Evolutionary conservation across 2,797 vertebrate species (phyloP), one percentile per base, ranked within the genome.

Genomic region (Platyrinchus mystaceus): DNA sequence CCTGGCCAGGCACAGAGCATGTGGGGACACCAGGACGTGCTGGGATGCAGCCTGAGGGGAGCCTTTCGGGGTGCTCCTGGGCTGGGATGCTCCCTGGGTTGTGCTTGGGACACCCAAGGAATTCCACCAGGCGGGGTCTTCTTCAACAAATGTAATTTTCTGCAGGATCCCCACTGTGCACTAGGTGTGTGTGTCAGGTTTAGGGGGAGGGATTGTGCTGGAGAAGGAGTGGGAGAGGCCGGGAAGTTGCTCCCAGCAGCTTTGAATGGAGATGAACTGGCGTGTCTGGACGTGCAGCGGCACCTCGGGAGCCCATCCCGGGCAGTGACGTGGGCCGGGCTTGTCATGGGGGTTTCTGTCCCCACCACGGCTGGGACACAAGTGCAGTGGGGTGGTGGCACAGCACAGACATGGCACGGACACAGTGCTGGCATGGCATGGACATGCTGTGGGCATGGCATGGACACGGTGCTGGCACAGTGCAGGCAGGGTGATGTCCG

Each of bases 361-460:
- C 56, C 47, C 84, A 24, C 22, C 20, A 0, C 1, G 0, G 0
- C 49, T 0, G 5, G 50, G 50, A 36, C 5, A 2, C 1, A 0
- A 6, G 20, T 0, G 1, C 28, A 22, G 41, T 17, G 32, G 8
- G 49, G 60, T 36, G 32, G 59, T 60, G 59, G 41, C 46, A 64
- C 3, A 0, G 50, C 10, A 10, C 2, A 0, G 52, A 15, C 17
- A 2, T 5, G 14, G 55, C 55, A 58, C 6, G 23, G 23, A 36
- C 5, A 27, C 4, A 1, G 49, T 10, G 30, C 6, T 12, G 63
- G 2, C 43, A n/a, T 14, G 1, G 75, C 24, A 3, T 3, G 7
- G 52, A 22, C 30, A 3, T 3, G 15, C 24, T 6, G 12, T n/a
- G 4, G 76, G 21, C 36, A 59, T 0, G 22, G 79, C n/a, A 34